These are phyloP conservation scores for Autographa pulchrina DNA, from an alignment of 2,888 invertebrate genomes.

Conservation along the genomic window DNA sequence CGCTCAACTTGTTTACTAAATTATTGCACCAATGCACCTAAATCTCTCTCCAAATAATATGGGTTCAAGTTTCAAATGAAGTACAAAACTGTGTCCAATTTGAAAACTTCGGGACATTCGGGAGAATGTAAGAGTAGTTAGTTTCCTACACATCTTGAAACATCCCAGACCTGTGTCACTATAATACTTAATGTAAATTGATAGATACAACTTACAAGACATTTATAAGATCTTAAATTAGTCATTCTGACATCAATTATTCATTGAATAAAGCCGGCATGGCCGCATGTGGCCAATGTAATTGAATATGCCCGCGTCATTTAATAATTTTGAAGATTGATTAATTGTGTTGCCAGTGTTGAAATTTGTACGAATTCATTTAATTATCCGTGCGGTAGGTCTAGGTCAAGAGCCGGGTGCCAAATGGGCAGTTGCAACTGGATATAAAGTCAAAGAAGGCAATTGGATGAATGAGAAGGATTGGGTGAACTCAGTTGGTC, in stretches of 20 bases:
- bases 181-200: too few species aligned
- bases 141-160: too few species aligned
- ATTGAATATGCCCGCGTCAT: constrained; percentile 16
- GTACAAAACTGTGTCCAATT: too few species aligned
- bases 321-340: constrained; percentile 24
- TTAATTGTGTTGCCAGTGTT: constrained; percentile 33
- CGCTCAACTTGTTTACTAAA: too few species aligned
- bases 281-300: constrained; percentile 27
- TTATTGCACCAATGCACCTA: too few species aligned
- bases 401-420: constrained; percentile 44
- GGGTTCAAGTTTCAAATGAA: too few species aligned
- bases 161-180: too few species aligned
- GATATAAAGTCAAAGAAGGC: constrained; percentile 39
- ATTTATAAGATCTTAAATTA: too few species aligned
- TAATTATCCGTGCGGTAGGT: constrained; percentile 33
- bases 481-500: neutral
- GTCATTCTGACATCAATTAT: neutral
- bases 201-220: too few species aligned
- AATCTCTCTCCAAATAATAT: too few species aligned
- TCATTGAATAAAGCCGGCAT: constrained; percentile 32
- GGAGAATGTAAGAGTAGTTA: too few species aligned
- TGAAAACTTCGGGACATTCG: too few species aligned
- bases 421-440: constrained; percentile 41
- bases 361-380: constrained; percentile 41
- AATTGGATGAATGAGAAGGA: constrained; percentile 31